These are phyloP conservation scores for Pseudomugil gertrudae DNA, from an alignment of 2,797 vertebrate genomes.

Conservation along the genomic window DNA sequence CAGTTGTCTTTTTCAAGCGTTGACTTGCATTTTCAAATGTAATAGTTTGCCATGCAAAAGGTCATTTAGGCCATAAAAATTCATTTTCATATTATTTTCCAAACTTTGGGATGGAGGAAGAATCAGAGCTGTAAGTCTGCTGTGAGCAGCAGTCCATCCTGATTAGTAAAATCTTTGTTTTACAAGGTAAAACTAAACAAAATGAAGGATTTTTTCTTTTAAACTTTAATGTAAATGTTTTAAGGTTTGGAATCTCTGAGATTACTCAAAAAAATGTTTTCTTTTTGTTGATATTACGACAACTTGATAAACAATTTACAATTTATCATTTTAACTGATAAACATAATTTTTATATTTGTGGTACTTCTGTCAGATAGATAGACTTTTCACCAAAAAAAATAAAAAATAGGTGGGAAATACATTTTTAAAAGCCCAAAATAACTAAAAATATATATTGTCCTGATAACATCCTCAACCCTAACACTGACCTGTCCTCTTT, in stretches of 20 bases:
- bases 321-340: background rate
- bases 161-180: background rate
- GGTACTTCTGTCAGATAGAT: background rate
- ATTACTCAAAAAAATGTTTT: no score
- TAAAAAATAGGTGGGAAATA: no score
- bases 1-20: background rate
- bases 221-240: background rate
- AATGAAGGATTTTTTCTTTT: background rate
- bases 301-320: background rate
- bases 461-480: conserved; percentile 41
- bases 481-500: conserved; percentile 91
- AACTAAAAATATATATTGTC: background rate
- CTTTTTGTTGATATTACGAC: background rate
- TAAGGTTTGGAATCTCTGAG: no score
- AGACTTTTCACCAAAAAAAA: background rate
- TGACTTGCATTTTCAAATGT: background rate
- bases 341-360: background rate
- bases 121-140: background rate
- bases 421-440: no score
- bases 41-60: background rate
- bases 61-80: background rate
- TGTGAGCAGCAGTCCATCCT: no score
- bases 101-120: background rate
- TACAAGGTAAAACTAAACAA: background rate
- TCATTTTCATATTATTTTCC: no score